Evolutionary conservation across 1,140 invertebrate species (phyloP).

Genomic region (Aporrectodea caliginosa): DNA sequence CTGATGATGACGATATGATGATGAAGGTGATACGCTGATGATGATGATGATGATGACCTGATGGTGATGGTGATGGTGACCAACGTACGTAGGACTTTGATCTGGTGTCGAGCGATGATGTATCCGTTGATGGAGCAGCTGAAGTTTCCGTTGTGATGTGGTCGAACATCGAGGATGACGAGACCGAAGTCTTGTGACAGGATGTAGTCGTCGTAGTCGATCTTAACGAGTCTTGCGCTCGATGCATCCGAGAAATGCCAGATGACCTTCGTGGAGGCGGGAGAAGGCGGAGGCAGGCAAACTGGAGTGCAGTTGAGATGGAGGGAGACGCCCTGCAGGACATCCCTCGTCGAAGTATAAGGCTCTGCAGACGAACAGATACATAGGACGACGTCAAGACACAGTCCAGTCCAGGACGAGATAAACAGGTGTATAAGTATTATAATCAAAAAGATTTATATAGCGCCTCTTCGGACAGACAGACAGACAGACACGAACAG

Average conservation of each 20-base stretch:
- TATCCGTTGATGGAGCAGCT: constrained; percentile 12
- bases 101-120: constrained; percentile 11
- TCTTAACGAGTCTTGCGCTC: neutral
- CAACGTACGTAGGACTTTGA: constrained; percentile 16
- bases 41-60: too few relatives aligned
- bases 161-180: neutral
- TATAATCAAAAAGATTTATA: too few relatives aligned
- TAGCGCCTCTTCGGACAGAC: too few relatives aligned
- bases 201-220: constrained; percentile 13
- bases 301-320: neutral
- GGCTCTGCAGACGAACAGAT: neutral
- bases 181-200: constrained; percentile 12
- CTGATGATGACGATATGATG: too few relatives aligned
- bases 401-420: too few relatives aligned
- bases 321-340: neutral
- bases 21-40: too few relatives aligned
- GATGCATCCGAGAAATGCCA: constrained; percentile 12
- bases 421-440: too few relatives aligned
- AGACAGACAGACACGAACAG: too few relatives aligned
- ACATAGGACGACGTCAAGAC: too few relatives aligned
- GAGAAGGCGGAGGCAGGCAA: neutral
- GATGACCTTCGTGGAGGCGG: neutral
- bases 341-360: neutral
- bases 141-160: constrained; percentile 9
- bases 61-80: too few relatives aligned